Conservation (phyloP, 2,888 invertebrate genomes). For the Morinoia aosen region DNA sequence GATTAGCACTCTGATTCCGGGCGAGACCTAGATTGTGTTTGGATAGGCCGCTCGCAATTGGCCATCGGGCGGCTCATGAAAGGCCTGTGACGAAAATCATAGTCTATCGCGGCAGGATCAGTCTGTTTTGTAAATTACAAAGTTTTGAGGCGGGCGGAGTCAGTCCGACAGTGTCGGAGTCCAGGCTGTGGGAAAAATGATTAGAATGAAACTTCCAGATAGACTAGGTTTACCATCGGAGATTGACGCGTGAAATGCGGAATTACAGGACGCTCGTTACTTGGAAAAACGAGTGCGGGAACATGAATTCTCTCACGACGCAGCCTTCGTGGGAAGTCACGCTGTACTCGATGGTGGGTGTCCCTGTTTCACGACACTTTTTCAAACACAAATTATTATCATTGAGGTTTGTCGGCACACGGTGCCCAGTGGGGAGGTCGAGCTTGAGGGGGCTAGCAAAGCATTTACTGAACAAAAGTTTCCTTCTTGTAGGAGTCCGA, state of each 20-base stretch:
- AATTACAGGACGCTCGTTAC: background rate
- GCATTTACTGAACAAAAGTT: background rate
- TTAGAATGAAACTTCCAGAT: background rate
- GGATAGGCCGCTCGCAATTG: constrained; percentile 39
- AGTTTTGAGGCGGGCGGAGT: background rate
- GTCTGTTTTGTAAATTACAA: constrained; percentile 49
- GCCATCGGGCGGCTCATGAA: constrained; percentile 48
- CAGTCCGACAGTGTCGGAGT: background rate
- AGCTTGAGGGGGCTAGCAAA: background rate
- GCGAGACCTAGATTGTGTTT: constrained; percentile 50
- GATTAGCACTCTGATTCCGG: constrained; percentile 46
- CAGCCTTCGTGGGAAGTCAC: background rate
- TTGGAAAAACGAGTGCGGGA: background rate
- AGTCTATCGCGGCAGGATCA: constrained; percentile 41
- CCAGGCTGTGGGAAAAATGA: constrained; percentile 19
- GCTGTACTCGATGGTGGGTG: background rate
- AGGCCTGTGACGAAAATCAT: constrained; percentile 30
- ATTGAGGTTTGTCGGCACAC: background rate
- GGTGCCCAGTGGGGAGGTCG: background rate
- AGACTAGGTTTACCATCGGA: background rate
- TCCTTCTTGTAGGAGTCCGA: background rate
- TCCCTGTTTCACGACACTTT: background rate
- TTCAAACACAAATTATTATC: background rate
- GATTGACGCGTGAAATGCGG: constrained; percentile 12
- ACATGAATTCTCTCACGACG: background rate